Evolutionary conservation across 1,140 invertebrate genomes (phyloP).

Genomic region (Mylabris phalerata): DNA sequence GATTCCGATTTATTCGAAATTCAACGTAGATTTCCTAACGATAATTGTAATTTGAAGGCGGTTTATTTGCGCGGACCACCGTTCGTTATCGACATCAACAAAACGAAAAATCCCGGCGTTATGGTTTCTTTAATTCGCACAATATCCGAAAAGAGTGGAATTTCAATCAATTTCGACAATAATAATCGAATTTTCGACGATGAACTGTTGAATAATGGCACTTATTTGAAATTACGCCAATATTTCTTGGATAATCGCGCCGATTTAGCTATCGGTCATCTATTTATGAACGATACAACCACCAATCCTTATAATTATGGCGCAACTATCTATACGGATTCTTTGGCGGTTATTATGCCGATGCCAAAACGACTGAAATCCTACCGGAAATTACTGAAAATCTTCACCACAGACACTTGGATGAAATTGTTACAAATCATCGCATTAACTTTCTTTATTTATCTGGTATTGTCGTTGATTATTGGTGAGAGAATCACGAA

Average conservation of each 20-base stretch:
- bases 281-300: conserved; percentile 8
- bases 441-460: not conserved
- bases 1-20: too few species aligned
- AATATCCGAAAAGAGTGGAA: not conserved
- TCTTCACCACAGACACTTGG: conserved; percentile 5
- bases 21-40: too few species aligned
- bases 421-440: not conserved
- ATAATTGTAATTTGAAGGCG: too few species aligned
- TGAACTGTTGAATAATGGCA: conserved; percentile 1
- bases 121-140: not conserved
- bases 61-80: not conserved
- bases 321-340: not conserved
- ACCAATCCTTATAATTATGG: conserved; percentile 11
- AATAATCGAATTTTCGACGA: not conserved
- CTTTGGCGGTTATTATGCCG: not conserved
- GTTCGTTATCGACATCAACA: not conserved
- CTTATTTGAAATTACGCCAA: not conserved
- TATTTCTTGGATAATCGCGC: not conserved
- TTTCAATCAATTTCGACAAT: not conserved
- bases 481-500: not conserved
- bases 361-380: conserved; percentile 1
- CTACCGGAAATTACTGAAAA: conserved; percentile 1
- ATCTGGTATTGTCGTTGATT: not conserved
- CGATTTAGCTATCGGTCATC: conserved; percentile 4
- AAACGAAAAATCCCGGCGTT: not conserved